A percentile compares a stretch with the other conserved stretches of the same genome.
phyloP scores from a whole-genome alignment of 2,888 invertebrate genomes.

The Seira sanloemensis region DNA sequence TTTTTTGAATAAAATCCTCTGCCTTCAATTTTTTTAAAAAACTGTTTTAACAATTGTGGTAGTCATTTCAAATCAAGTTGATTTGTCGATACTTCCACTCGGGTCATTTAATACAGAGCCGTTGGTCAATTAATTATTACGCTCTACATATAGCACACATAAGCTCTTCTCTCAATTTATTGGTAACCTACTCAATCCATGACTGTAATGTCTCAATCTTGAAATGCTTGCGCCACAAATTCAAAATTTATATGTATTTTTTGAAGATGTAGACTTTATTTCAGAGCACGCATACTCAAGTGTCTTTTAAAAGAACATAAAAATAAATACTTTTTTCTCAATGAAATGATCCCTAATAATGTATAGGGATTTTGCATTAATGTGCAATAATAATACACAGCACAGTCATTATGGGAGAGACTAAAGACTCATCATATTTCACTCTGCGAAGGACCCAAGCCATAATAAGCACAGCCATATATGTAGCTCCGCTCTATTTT shows the following conservation, averaged over 20 bases:
- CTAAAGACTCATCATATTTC: not conserved
- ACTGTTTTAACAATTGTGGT: not conserved
- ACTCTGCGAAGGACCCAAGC: too few relatives aligned
- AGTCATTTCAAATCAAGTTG: not conserved
- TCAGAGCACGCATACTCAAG: not conserved
- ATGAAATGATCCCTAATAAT: slow-evolving; percentile 17
- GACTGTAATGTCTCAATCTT: not conserved
- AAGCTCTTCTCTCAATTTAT: not conserved
- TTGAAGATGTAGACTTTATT: too few relatives aligned
- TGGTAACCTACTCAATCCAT: not conserved
- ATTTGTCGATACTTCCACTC: not conserved
- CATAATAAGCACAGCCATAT: not conserved
- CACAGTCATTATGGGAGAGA: not conserved
- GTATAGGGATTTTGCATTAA: slow-evolving; percentile 8
- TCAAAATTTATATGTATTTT: not conserved
- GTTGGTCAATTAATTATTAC: not conserved
- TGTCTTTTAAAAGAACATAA: not conserved
- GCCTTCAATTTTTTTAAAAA: too few relatives aligned
- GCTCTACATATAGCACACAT: not conserved
- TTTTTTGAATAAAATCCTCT: too few relatives aligned
- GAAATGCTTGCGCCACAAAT: not conserved
- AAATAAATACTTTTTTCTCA: slow-evolving; percentile 10
- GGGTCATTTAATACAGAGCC: not conserved
- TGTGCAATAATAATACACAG: not conserved
- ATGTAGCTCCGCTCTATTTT: not conserved